Percentiles rank a stretch among this genome's conserved stretches.
Conservation (phyloP, 2,113 vertebrate species). For the Ailurus styani region DNA sequence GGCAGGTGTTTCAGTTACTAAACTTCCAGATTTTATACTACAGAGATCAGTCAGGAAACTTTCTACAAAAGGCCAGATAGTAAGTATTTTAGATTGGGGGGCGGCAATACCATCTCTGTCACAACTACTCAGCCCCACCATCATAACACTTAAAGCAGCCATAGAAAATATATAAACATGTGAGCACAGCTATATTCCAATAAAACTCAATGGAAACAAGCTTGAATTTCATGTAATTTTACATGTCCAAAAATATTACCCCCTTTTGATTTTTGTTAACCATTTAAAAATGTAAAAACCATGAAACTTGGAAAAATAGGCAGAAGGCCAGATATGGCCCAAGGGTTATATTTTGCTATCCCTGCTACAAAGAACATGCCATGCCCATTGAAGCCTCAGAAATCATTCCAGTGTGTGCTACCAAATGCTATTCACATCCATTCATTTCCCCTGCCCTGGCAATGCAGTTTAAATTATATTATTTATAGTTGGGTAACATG, state of each 20-base stretch:
- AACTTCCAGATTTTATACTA: neutral
- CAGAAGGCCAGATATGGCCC: neutral
- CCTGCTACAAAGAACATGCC: neutral
- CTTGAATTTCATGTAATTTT: neutral
- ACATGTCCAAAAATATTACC: neutral
- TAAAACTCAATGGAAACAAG: neutral
- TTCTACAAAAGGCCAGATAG: neutral
- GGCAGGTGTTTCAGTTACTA: neutral
- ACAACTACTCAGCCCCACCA: neutral
- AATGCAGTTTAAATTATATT: neutral
- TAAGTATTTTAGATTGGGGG: neutral
- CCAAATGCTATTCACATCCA: neutral
- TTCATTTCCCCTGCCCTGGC: neutral
- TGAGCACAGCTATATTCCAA: neutral
- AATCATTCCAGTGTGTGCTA: neutral
- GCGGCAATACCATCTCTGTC: neutral
- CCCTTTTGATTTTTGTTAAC: neutral
- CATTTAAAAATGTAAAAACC: neutral
- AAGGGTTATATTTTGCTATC: neutral
- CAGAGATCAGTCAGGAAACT: neutral
- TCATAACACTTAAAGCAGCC: neutral
- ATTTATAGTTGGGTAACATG: neutral
- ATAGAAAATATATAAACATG: neutral
- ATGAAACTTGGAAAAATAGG: neutral
- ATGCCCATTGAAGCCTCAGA: neutral